Evolutionary conservation across 2,113 vertebrate species (phyloP).

Genomic region (Oxyura jamaicensis): DNA sequence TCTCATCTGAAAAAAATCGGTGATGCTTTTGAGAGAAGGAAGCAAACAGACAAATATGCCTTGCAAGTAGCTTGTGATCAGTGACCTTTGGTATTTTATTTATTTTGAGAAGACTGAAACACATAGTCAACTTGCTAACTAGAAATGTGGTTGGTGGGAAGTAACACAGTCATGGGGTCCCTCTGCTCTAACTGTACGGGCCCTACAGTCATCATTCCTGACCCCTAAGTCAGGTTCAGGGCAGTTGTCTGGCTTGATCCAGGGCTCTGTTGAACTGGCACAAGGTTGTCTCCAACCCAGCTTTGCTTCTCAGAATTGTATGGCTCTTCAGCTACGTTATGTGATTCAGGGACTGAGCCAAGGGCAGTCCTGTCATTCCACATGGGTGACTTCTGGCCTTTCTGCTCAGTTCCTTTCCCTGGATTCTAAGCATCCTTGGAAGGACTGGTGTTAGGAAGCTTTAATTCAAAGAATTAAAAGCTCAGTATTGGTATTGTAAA

Average conservation of each 20-base stretch:
- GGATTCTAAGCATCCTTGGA: neutral
- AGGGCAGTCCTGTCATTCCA: neutral
- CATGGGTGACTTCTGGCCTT: neutral
- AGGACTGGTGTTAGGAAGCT: neutral
- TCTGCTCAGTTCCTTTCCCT: neutral
- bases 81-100: neutral
- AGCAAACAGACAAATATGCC: neutral
- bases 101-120: neutral
- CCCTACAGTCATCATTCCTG: neutral
- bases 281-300: neutral
- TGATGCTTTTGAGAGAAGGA: neutral
- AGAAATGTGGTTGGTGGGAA: neutral
- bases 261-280: neutral
- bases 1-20: neutral
- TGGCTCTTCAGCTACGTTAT: neutral
- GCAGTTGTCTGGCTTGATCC: neutral
- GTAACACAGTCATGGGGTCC: rapidly evolving
- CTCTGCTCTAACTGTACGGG: neutral
- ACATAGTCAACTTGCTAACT: neutral
- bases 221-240: rapidly evolving
- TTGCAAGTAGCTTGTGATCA: neutral
- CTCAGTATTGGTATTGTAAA: neutral
- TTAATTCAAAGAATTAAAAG: neutral
- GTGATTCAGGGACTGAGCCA: neutral
- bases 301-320: neutral